phyloP scores from a whole-genome alignment of 2,113 vertebrate species.

The Andinoacara biseriatus region DNA sequence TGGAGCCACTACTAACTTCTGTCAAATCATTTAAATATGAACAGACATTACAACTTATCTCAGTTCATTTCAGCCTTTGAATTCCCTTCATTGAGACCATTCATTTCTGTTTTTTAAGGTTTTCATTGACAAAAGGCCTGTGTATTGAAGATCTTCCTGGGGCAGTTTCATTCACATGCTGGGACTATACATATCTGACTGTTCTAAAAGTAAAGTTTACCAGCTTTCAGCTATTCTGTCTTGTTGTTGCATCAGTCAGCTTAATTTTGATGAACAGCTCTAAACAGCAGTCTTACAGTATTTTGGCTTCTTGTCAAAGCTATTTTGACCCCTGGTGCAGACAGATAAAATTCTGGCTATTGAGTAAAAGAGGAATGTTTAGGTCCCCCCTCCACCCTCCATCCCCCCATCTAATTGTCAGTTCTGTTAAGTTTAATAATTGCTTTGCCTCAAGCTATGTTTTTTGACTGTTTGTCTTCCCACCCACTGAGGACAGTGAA shows the following conservation, averaged over 20 bases:
- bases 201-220: slow-evolving; percentile 1
- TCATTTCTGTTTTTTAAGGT: not conserved
- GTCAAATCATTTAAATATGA: no score
- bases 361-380: slow-evolving; percentile 30
- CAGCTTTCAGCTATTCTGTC: slow-evolving; percentile 5
- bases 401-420: slow-evolving; percentile 32
- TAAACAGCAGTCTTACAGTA: slow-evolving; percentile 5
- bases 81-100: no score
- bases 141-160: not conserved
- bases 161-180: not conserved
- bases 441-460: slow-evolving; percentile 30
- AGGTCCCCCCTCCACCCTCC: not conserved
- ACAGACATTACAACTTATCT: no score
- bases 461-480: slow-evolving; percentile 8
- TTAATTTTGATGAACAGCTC: slow-evolving; percentile 26
- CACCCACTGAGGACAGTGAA: slow-evolving; percentile 13
- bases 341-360: not conserved
- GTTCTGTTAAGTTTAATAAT: slow-evolving; percentile 38
- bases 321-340: slow-evolving; percentile 9
- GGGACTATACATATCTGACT: slow-evolving; percentile 19
- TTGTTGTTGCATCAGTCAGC: slow-evolving; percentile 22
- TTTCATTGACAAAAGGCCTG: not conserved
- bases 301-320: slow-evolving; percentile 18
- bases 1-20: no score
- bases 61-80: no score